Evolutionary conservation across 2,888 invertebrate genomes (phyloP), one percentile per base, ranked within the genome.

Genomic region (Rhamphomyia laevipes): DNA sequence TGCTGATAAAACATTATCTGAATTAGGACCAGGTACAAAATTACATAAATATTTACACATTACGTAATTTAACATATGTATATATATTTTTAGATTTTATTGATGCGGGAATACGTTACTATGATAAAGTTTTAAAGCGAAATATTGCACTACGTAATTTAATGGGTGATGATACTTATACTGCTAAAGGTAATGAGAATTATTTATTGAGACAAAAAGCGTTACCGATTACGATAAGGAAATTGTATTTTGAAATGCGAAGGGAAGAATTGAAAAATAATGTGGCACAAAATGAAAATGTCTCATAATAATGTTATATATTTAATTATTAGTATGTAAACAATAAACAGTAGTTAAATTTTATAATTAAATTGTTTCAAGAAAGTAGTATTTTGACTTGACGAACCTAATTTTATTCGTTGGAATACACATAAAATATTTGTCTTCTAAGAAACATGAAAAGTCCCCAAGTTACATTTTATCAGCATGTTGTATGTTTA

Each of bases 91-190:
- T 61, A 6, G 56, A 80, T 41, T 86, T 81, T 64, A 69, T 81
- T 11, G 74, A 81, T 61, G 86, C 87, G 43, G 91, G 87, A 4
- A 70, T 80, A 30, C 81, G 83, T 63, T 91, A 78, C 70, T 91
- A 89, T 63, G 76, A 77, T 23, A 87, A 86, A 70, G 63, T 79
- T 23, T 63, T 86, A 37, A 71, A 80, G 57, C 78, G 84, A 63
- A 91, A 91, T 66, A 76, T 80, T 59, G 86, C 86, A 0, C 64
- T 89, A 16, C 73, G 85, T 56, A 70, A 73, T 51, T 63, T 88
- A 11, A 71, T 86, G 70, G 84, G 83, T 0, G 75, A 78, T 59
- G 71, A 66, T 9, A 68, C 74, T 45, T 88, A 78, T 62, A 81
- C 80, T 31, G 74, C 73, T 42, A 62, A 74, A 52, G 89, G 89